phyloP scores from a whole-genome alignment of 2,888 invertebrate genomes.

The Nomada fucata region DNA sequence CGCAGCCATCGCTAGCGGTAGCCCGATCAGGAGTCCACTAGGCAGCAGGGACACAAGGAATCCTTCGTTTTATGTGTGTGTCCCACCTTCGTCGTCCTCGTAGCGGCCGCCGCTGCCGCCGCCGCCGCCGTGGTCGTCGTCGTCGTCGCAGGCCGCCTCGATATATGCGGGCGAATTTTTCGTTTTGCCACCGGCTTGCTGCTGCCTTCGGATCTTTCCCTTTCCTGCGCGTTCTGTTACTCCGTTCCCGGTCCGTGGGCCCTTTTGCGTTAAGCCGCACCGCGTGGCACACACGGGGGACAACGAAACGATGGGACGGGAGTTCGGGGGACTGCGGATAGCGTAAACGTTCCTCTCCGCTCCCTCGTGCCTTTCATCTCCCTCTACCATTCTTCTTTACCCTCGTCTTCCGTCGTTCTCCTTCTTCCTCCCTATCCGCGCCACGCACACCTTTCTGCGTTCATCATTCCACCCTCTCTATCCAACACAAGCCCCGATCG shows the following conservation, averaged over 20 bases:
- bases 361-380: constrained; percentile 47
- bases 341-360: constrained; percentile 75
- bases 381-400: constrained; percentile 31
- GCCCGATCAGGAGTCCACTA: constrained; percentile 75
- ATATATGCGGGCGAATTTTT: constrained; percentile 81
- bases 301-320: constrained; percentile 73
- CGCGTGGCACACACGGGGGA: constrained; percentile 78
- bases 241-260: constrained; percentile 64
- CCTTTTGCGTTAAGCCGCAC: constrained; percentile 82
- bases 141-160: constrained; percentile 74
- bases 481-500: constrained; percentile 26
- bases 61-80: constrained; percentile 76
- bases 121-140: constrained; percentile 67
- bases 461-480: constrained; percentile 63
- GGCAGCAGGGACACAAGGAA: constrained; percentile 74
- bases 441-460: constrained; percentile 63
- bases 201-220: constrained; percentile 78
- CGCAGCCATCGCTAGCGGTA: constrained; percentile 73
- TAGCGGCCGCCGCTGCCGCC: constrained; percentile 47
- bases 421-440: constrained; percentile 55
- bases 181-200: constrained; percentile 77
- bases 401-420: constrained; percentile 18
- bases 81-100: constrained; percentile 61
- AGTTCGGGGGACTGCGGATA: constrained; percentile 73
- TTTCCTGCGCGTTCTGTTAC: constrained; percentile 74